Base-by-base conservation (phyloP, 2,113 vertebrate genomes). In the Alligator sinensis region DNA sequence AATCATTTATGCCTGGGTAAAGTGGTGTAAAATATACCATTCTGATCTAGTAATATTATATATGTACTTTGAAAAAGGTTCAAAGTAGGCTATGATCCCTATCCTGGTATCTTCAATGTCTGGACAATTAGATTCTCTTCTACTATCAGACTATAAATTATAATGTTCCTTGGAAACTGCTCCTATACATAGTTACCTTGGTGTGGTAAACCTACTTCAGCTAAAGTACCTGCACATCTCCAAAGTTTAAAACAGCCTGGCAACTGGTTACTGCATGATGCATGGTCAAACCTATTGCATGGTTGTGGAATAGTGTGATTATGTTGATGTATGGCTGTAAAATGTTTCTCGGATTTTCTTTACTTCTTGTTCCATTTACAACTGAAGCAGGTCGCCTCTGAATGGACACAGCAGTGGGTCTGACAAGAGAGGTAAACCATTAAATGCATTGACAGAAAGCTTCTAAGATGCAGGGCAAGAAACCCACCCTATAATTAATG, bases 401-500 rank as follows among this genome's bases (percentile, higher is more conserved):
- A 97, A 38, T 57, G 91, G 78, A 90, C 14, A 24, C 28, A 96
- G 90, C 74, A 13, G 64, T 89, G 27, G 58, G 83, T 75, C 58
- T 66, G 95, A 94, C 54, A 93, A 96, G 91, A 96, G 72, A 89
- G 87, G 95, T 2, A 96, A 94, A 89, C 22, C 79, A 88, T 87
- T 92, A n/a, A 98, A 98, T 97, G 97, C 97, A 98, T 97, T 98
- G 98, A 97, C 94, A 98, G 98, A 98, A 98, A 96, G 47, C 47
- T 85, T 16, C 64, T 68, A 82, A 77, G 78, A 83, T 90, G 66
- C 61, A 87, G 47, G 77, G 77, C 22, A 34, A 84, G 61, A n/a
- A 21, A 63, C 18, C 34, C 6, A 57, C 13, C 25, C 11, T 21
- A 11, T 18, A 4, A 59, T 17, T 60, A 61, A 55, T 80, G 77